Evolutionary conservation across 1,140 invertebrate genomes (phyloP).

Genomic region (Temnothorax curvispinosus): DNA sequence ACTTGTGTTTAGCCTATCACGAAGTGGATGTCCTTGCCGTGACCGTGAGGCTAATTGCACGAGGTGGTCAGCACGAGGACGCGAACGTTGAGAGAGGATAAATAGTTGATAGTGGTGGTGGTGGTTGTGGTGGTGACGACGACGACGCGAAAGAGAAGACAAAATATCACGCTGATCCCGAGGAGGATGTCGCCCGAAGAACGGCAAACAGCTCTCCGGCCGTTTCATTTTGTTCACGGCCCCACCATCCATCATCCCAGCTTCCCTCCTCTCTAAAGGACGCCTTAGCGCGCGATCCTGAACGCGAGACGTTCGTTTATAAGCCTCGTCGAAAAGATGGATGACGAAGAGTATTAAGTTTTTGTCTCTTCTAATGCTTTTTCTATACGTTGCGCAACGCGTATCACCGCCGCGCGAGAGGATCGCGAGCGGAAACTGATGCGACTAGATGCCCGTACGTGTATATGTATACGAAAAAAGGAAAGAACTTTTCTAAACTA

Average conservation of each 20-base stretch:
- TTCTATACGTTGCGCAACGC: constrained; percentile 50
- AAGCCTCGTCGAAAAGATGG: constrained; percentile 65
- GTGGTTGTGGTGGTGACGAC: constrained; percentile 4
- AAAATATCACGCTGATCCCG: constrained; percentile 70
- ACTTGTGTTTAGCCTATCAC: constrained; percentile 81
- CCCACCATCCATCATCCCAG: constrained; percentile 73
- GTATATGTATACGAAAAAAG: not conserved
- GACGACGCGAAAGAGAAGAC: constrained; percentile 49
- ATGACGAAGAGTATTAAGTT: constrained; percentile 62
- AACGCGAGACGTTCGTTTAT: constrained; percentile 46
- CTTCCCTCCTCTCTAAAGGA: constrained; percentile 60
- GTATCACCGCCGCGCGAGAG: constrained; percentile 15
- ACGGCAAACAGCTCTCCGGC: constrained; percentile 1
- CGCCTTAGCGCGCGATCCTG: constrained; percentile 26
- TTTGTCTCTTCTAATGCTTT: constrained; percentile 54
- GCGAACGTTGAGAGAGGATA: constrained; percentile 62
- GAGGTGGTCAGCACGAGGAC: constrained; percentile 72
- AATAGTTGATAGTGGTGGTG: constrained; percentile 65
- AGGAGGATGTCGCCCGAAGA: constrained; percentile 67
- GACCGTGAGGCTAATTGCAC: constrained; percentile 82
- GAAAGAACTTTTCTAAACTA: not conserved
- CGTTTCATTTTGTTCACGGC: constrained; percentile 74
- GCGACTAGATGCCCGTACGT: not conserved
- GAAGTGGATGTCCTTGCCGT: constrained; percentile 83
- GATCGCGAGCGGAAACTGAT: constrained; percentile 20